Evolutionary conservation across 2,888 invertebrate species (phyloP).

Genomic region (Bombylius major): DNA sequence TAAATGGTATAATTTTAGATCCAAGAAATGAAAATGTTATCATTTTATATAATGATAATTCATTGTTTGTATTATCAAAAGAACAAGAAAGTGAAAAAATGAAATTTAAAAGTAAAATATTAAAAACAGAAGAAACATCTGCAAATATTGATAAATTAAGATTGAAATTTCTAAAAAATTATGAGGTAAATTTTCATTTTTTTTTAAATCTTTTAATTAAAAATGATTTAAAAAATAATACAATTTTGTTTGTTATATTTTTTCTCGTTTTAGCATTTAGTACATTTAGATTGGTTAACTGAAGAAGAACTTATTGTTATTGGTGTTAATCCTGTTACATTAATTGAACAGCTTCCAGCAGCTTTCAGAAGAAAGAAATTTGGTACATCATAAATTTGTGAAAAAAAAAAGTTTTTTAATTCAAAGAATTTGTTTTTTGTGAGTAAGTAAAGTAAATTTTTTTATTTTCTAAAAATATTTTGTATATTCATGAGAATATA

Average conservation of each 20-base stretch:
- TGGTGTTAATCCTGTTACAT: conserved; percentile 57
- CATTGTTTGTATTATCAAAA: conserved; percentile 28
- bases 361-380: conserved; percentile 54
- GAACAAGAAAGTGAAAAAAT: neutral
- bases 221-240: neutral
- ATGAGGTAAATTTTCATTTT: conserved; percentile 20
- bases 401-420: no score
- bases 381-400: conserved; percentile 33
- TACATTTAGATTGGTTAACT: conserved; percentile 55
- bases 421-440: no score
- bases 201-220: neutral
- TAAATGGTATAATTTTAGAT: conserved; percentile 51
- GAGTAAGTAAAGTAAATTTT: no score
- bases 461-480: no score
- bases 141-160: conserved; percentile 17
- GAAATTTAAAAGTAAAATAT: neutral
- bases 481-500: no score
- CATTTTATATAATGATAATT: conserved; percentile 58
- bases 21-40: conserved; percentile 49
- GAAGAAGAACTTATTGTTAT: conserved; percentile 61
- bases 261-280: conserved; percentile 49
- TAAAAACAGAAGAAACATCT: neutral
- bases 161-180: conserved; percentile 18
- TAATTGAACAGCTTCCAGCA: conserved; percentile 59
- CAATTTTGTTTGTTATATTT: conserved; percentile 21